Evolutionary conservation across 2,797 vertebrate genomes (phyloP).

Genomic region (Otus scops): DNA sequence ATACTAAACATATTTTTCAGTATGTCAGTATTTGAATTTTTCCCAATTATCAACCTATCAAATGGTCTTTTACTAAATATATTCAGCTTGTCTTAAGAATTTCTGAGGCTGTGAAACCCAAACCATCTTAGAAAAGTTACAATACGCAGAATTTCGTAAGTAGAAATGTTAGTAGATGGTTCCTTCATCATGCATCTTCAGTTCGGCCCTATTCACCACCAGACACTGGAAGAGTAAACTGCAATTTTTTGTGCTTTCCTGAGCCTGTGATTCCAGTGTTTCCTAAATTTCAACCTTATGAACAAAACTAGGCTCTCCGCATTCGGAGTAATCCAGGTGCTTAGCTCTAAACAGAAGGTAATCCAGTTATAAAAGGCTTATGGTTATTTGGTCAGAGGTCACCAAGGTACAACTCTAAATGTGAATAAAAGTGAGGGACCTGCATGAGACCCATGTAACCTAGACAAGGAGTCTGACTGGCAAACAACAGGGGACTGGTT

Average conservation of each 20-base stretch:
- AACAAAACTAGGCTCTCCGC: not conserved
- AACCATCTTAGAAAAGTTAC: not conserved
- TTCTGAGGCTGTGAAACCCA: not conserved
- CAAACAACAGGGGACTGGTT: fast-evolving
- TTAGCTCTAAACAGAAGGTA: slow-evolving; percentile 8
- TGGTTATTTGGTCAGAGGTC: slow-evolving; percentile 13
- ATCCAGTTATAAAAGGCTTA: slow-evolving; percentile 13
- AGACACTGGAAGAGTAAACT: not conserved
- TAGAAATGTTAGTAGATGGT: not conserved
- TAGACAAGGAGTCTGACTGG: not conserved
- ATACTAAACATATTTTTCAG: not conserved
- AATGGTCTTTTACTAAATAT: not conserved
- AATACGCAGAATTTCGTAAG: not conserved
- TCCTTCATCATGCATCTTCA: not conserved
- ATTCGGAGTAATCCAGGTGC: not conserved
- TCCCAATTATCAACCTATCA: not conserved
- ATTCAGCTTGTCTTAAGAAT: not conserved
- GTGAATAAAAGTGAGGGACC: not conserved
- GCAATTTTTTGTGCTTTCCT: not conserved
- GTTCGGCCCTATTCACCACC: not conserved
- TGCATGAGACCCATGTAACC: not conserved
- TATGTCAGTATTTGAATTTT: not conserved
- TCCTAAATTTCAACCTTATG: not conserved
- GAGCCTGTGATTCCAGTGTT: not conserved
- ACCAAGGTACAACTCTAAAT: not conserved